Evolutionary conservation across 1,140 invertebrate genomes (phyloP).

Genomic region (Metopolophium dirhodum): DNA sequence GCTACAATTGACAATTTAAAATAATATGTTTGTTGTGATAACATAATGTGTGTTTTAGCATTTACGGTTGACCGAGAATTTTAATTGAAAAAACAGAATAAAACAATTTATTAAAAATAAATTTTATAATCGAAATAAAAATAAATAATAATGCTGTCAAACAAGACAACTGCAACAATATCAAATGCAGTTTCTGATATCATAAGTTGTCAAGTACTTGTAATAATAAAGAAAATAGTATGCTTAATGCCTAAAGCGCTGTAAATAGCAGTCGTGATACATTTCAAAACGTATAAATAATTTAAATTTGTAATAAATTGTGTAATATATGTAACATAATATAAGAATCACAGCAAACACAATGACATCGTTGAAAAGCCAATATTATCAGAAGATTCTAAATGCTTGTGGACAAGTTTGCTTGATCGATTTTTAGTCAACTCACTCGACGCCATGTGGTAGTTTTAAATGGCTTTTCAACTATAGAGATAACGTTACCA

Average conservation of each 20-base stretch:
- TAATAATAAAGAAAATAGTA: not conserved
- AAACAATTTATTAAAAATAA: not conserved
- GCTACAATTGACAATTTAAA: not conserved
- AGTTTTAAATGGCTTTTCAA: constrained; percentile 35
- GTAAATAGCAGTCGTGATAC: not conserved
- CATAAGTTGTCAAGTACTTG: not conserved
- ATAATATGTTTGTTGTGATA: not conserved
- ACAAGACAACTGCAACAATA: not conserved
- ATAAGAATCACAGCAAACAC: not conserved
- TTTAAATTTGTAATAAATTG: not conserved
- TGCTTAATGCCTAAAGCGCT: not conserved
- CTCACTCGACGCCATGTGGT: not conserved
- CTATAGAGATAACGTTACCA: not conserved
- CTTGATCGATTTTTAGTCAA: constrained; percentile 18
- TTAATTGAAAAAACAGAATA: too few relatives aligned
- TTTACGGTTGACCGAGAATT: too few relatives aligned
- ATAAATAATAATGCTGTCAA: not conserved
- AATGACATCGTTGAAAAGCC: not conserved
- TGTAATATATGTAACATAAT: not conserved
- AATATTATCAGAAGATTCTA: not conserved
- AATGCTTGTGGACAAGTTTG: constrained; percentile 8
- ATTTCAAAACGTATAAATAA: not conserved
- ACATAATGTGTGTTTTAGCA: too few relatives aligned
- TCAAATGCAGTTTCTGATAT: not conserved
- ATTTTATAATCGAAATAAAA: not conserved